Percentiles rank a stretch among this genome's conserved stretches.
Evolutionary conservation across 92 coral and sea anemone genomes (phyloP).

Genomic region (Phenganax stokvisi): DNA sequence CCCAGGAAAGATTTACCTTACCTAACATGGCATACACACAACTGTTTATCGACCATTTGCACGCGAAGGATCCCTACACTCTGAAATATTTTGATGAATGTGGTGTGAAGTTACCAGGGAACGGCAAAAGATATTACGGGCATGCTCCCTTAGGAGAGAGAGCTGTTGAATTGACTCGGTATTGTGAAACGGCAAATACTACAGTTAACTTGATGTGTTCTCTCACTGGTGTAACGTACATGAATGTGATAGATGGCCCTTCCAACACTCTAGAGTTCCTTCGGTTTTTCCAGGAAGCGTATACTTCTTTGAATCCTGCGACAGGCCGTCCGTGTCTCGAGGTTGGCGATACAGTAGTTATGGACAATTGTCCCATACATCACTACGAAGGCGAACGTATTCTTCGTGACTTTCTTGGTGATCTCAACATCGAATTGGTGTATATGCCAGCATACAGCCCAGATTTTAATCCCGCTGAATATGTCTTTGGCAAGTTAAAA

Average conservation of each 20-base stretch:
- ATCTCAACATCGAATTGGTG: conserved; percentile 27
- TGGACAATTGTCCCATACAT: conserved; percentile 33
- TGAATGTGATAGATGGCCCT: conserved; percentile 32
- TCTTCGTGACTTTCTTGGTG: neutral
- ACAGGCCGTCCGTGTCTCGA: conserved; percentile 49
- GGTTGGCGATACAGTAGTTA: conserved; percentile 32
- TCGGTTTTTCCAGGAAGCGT: conserved; percentile 47
- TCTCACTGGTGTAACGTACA: conserved; percentile 15
- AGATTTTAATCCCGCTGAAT: conserved; percentile 42
- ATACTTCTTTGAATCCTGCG: conserved; percentile 42
- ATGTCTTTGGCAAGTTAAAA: conserved; percentile 42
- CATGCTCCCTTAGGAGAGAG: conserved; percentile 25
- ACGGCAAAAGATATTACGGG: no score
- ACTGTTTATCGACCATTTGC: neutral
- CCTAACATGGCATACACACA: no score
- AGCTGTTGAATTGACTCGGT: conserved; percentile 35
- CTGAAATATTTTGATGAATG: no score
- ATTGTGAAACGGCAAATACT: conserved; percentile 36
- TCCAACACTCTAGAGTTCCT: conserved; percentile 26
- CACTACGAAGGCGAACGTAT: no score
- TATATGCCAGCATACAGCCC: conserved; percentile 50
- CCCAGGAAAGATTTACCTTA: no score
- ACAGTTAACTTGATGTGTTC: conserved; percentile 35
- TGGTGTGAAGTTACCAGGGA: no score
- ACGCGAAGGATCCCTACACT: neutral